Evolutionary conservation across 2,113 vertebrate species (phyloP).

Genomic region (Mastomys coucha): DNA sequence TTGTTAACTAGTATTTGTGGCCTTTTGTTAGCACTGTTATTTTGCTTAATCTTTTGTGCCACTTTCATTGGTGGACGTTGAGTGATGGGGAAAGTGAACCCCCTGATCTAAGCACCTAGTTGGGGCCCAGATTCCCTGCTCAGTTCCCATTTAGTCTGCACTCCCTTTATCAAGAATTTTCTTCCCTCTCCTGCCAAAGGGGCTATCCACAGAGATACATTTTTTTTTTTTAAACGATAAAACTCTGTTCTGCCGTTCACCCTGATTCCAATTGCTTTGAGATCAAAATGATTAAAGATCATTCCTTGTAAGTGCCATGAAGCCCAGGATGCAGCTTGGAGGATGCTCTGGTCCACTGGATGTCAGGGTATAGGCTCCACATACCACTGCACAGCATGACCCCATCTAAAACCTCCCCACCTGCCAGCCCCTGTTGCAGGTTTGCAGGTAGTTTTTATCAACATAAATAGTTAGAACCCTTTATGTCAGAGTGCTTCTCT

Average conservation of each 20-base stretch:
- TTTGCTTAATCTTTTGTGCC: not conserved
- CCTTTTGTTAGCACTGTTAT: conserved; percentile 27
- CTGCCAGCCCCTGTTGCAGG: conserved; percentile 23
- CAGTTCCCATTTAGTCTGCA: accelerated
- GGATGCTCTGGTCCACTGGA: not conserved
- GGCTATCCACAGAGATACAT: not conserved
- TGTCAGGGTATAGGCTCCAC: conserved; percentile 47
- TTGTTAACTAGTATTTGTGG: not conserved
- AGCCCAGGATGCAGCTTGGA: conserved; percentile 30
- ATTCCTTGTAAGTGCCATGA: not conserved
- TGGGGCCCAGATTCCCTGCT: not conserved
- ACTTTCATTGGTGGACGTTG: not conserved
- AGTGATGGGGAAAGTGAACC: not conserved
- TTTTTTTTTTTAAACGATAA: conserved; percentile 32
- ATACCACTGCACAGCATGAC: conserved; percentile 54
- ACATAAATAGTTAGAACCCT: conserved; percentile 67
- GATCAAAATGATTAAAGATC: conserved; percentile 61
- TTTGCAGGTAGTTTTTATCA: conserved; percentile 70
- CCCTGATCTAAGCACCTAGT: not conserved
- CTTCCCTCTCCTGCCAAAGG: not conserved
- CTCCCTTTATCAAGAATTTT: not conserved
- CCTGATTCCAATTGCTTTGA: conserved; percentile 56
- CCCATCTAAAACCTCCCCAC: conserved; percentile 60
- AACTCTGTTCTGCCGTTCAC: conserved; percentile 48
- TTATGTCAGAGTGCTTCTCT: conserved; percentile 69